Evolutionary conservation across 1,140 invertebrate genomes (phyloP), one percentile per base, ranked within the genome.

Genomic region (Stegodyphus mimosarum): DNA sequence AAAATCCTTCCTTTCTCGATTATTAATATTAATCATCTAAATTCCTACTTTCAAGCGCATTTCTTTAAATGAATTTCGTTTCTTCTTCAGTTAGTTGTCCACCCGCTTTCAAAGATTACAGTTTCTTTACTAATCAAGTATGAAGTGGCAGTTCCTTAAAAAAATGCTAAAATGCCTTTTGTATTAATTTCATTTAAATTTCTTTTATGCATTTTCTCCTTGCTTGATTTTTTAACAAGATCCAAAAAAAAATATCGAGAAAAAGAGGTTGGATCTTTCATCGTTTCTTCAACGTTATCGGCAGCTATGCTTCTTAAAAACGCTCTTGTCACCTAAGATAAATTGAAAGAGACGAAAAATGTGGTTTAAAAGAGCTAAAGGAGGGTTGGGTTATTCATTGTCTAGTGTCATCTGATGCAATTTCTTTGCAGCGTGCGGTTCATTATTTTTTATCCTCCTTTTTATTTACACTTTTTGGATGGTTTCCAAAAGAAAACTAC

Each of bases 251-350:
- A 33, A 33, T 33, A 33, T 33, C 33, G 33, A 33, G 33, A 33
- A 33, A 33, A 33, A 33, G 33, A 33, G 33, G 33, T 33, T 33
- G 33, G 33, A 33, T 33, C 33, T 33, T 33, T 18, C 50, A 33
- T 15, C 64, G 49, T 70, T 79, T 79, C 17, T 79, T 79, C 17
- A 79, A 81, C 49, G 67, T 69, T 81, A 81, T 81, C 69, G 78
- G 70, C 78, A 81, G 69, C 78, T 72, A 60, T 63, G 49, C 50
- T 52, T 53, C 77, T 79, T 70, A 63, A 81, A 81, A 55, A 81
- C 78, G 69, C 52, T 10, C 78, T 81, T 81, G 78, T 72, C 78
- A 81, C 55, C 69, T 71, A 81, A 81, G 78, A 81, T 81, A 81
- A 81, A 81, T 81, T 81, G 78, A 66, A 13, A 69, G 69, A 50